phyloP scores from a whole-genome alignment of 2,113 vertebrate species.

The Pleuronectes platessa region DNA sequence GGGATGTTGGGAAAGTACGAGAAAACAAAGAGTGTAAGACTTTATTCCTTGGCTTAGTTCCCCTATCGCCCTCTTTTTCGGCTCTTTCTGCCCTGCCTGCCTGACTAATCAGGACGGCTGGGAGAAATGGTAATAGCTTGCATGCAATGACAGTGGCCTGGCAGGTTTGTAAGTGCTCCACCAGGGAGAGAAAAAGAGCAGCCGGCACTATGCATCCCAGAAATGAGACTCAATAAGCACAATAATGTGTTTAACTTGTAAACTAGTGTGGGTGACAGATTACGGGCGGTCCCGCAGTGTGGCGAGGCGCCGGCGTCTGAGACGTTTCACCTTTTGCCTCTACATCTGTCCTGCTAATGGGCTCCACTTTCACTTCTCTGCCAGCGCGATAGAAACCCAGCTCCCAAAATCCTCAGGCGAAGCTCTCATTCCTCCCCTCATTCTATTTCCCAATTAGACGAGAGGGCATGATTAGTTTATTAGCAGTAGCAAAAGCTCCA shows the following conservation, averaged over 20 bases:
- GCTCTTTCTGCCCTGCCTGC: conserved; percentile 39
- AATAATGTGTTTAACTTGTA: conserved; percentile 83
- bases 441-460: conserved; percentile 83
- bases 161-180: conserved; percentile 67
- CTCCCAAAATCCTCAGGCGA: conserved; percentile 67
- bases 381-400: conserved; percentile 52
- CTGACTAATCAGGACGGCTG: conserved; percentile 63
- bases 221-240: conserved; percentile 76
- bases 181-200: conserved; percentile 30
- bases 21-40: conserved; percentile 79
- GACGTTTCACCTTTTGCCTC: conserved; percentile 80
- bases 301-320: conserved; percentile 65
- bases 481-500: conserved; percentile 81
- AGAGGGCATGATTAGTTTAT: conserved; percentile 85
- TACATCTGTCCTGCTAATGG: conserved; percentile 82
- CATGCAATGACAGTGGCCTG: conserved; percentile 64
- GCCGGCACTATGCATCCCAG: conserved; percentile 56
- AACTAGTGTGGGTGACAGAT: conserved; percentile 77
- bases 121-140: conserved; percentile 71
- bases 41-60: conserved; percentile 39
- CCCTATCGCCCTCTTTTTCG: conserved; percentile 33
- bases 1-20: conserved; percentile 86
- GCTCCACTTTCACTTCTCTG: conserved; percentile 64
- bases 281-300: conserved; percentile 62
- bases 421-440: conserved; percentile 70